phyloP scores from a whole-genome alignment of 35 echinoderm and acorn worm genomes.

The Apostichopus parvimensis region DNA sequence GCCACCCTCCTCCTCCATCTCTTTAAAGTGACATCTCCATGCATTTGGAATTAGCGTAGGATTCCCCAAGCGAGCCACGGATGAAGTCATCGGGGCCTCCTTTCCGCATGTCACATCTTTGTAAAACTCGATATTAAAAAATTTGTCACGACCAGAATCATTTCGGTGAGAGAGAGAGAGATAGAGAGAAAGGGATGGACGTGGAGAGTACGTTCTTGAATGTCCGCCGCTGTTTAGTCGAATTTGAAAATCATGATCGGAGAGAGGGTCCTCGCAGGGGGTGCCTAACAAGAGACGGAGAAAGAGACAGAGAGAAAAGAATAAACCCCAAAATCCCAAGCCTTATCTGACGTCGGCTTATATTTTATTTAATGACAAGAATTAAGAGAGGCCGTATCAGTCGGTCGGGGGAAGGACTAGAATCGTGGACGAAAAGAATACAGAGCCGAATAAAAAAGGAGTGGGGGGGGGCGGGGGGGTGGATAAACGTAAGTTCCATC shows the following conservation, averaged over 20 bases:
- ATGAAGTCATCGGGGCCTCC: constrained; percentile 37
- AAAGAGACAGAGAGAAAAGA: neutral
- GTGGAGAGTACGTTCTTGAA: no score
- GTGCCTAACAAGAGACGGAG: neutral
- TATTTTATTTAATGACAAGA: neutral
- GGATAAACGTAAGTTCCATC: neutral
- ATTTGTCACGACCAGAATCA: no score
- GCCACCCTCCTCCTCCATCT: neutral
- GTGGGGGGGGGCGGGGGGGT: neutral
- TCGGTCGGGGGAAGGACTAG: neutral
- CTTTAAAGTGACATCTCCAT: constrained; percentile 42
- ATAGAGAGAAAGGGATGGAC: no score
- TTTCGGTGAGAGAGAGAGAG: no score
- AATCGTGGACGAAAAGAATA: neutral
- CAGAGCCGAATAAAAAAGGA: neutral
- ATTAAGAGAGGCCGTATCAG: neutral
- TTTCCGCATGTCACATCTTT: neutral
- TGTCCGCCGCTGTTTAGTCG: neutral
- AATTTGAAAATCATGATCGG: neutral
- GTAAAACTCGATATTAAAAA: no score
- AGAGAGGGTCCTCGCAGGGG: neutral
- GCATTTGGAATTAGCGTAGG: constrained; percentile 25
- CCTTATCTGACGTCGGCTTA: neutral
- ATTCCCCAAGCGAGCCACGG: constrained; percentile 29
- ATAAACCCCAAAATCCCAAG: neutral